Conservation (phyloP, 2,113 vertebrate species). For the Trogon surrucura region DNA sequence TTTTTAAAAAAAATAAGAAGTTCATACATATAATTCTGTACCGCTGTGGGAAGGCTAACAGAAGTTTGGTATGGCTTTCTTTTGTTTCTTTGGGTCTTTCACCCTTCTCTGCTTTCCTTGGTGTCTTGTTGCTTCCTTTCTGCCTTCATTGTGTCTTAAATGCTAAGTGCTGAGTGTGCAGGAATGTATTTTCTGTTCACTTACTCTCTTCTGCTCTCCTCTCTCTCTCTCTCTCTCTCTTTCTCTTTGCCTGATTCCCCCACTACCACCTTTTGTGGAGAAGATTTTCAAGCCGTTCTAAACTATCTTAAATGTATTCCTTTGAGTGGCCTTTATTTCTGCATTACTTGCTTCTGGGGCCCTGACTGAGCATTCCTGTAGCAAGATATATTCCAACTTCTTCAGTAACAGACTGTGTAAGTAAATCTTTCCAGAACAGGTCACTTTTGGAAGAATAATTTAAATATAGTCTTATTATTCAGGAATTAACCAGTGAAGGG, state of each 20-base stretch:
- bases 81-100: not conserved
- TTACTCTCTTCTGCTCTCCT: not conserved
- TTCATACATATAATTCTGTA: not conserved
- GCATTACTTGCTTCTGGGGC: not conserved
- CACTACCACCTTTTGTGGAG: not conserved
- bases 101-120: not conserved
- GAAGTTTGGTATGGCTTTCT: not conserved
- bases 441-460: constrained; percentile 7
- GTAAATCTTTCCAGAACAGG: constrained; percentile 28
- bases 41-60: not conserved
- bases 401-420: not conserved
- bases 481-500: not conserved
- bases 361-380: constrained; percentile 5
- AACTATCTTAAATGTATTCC: not conserved
- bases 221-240: not conserved
- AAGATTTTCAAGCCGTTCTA: not conserved
- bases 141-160: not conserved
- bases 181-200: not conserved
- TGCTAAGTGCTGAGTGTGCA: not conserved
- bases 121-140: not conserved
- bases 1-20: not conserved
- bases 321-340: not conserved
- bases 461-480: not conserved
- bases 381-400: not conserved
- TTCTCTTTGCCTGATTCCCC: not conserved